Base-by-base conservation (phyloP, 2,797 vertebrate species). In the Dicrostonyx torquatus region DNA sequence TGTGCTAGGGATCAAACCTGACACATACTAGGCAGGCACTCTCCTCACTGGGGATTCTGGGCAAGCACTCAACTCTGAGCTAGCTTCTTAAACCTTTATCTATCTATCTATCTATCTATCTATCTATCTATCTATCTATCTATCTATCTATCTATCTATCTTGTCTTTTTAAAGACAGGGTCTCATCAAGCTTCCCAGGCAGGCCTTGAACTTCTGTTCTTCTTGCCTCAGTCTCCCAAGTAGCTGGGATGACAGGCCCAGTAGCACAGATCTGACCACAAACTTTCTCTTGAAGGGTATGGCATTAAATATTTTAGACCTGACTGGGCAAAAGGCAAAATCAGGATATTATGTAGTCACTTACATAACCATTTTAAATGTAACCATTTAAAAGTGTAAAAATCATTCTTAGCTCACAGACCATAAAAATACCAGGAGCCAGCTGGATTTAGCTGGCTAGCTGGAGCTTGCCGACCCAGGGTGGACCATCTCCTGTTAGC, bases 361-460 rank as follows among this genome's bases (percentile, higher is more conserved):
- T 92, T 93, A 77, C 8, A 85, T 87, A 91, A 82, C 72, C 85
- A 64, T 90, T 87, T 91, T 20, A 91, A 95, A 75, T 5, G 37
- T 68, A 93, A 60, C 60, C n/a, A 48, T 79, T 96, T 86, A 68
- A 87, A 92, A 93, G 80, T 73, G 12, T 94, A 62, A 94, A 95
- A 95, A 50, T 75, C 90, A 76, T 79, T 95, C 86, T 58, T 79
- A 90, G 86, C 88, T 96, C 55, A 6, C 17, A 11, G 58, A 3
- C 79, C 78, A 29, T 89, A 85, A 85, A 88, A 86, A 72, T 64
- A 43, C 64, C 8, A 37, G 60, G 50, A 77, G 75, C 58, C 50
- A n/a, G 72, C 85, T 84, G 40, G 85, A 17, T 20, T 48, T 14
- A 43, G 66, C 37, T 13, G 9, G 34, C 82, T 0, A 2, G 70